Conservation (phyloP, 2,113 vertebrate genomes). For the Lampris megalopsis region DNA sequence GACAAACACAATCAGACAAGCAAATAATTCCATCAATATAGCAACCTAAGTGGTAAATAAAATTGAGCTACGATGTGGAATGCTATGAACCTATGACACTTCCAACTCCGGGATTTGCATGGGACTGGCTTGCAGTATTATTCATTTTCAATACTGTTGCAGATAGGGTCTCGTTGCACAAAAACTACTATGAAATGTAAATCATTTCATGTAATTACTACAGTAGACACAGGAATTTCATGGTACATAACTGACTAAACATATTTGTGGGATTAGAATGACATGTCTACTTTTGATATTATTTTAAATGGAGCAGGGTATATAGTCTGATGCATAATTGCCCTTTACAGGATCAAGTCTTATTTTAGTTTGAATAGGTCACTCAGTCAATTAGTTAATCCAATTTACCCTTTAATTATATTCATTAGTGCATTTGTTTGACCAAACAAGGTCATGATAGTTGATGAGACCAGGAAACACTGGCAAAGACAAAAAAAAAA, state of each 20-base stretch:
- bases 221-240: not conserved
- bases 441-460: constrained; percentile 77
- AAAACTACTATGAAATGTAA: not conserved
- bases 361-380: constrained; percentile 43
- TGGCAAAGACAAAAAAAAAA: constrained; percentile 69
- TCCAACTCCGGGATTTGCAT: constrained; percentile 14
- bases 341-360: constrained; percentile 31
- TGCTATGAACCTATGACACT: constrained; percentile 18
- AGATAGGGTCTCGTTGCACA: not conserved
- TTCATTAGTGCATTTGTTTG: constrained; percentile 76
- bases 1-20: constrained; percentile 34
- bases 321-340: constrained; percentile 1
- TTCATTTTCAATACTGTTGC: not conserved
- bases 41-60: constrained; percentile 27
- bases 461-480: constrained; percentile 71
- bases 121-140: not conserved
- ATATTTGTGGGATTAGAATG: not conserved
- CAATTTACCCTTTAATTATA: constrained; percentile 72
- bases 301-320: not conserved
- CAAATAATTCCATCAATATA: constrained; percentile 38
- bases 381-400: constrained; percentile 74
- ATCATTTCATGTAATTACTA: not conserved
- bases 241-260: not conserved
- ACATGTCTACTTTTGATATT: not conserved
- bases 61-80: constrained; percentile 15